Evolutionary conservation across 2,113 vertebrate species (phyloP).

Genomic region (Glaucidium brasilianum): DNA sequence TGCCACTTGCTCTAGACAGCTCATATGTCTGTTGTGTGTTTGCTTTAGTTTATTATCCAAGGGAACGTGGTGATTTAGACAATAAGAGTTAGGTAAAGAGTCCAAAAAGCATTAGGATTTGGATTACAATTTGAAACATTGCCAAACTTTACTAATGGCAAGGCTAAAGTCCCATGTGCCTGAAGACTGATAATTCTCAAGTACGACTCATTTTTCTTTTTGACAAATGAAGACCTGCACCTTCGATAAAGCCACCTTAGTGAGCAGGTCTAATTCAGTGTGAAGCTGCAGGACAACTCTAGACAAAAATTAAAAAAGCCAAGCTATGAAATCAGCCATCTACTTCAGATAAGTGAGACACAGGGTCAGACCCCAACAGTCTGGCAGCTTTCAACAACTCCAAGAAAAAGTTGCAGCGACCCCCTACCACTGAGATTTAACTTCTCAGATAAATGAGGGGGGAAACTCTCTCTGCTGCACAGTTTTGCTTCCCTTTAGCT

Average conservation of each 20-base stretch:
- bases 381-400: neutral
- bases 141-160: neutral
- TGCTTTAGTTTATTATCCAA: neutral
- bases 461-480: neutral
- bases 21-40: neutral
- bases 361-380: neutral
- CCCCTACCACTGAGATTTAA: neutral
- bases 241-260: neutral
- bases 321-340: neutral
- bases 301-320: neutral
- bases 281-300: neutral
- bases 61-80: neutral
- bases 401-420: neutral
- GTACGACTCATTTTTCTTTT: neutral
- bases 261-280: neutral
- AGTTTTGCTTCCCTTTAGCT: neutral
- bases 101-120: slow-evolving; percentile 23
- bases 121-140: slow-evolving; percentile 19
- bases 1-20: neutral
- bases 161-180: neutral
- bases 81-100: neutral
- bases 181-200: neutral
- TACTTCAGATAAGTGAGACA: neutral
- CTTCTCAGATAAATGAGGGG: neutral
- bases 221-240: neutral